Base-by-base conservation (phyloP, 1,140 invertebrate species). In the Bilobella aurantiaca region DNA sequence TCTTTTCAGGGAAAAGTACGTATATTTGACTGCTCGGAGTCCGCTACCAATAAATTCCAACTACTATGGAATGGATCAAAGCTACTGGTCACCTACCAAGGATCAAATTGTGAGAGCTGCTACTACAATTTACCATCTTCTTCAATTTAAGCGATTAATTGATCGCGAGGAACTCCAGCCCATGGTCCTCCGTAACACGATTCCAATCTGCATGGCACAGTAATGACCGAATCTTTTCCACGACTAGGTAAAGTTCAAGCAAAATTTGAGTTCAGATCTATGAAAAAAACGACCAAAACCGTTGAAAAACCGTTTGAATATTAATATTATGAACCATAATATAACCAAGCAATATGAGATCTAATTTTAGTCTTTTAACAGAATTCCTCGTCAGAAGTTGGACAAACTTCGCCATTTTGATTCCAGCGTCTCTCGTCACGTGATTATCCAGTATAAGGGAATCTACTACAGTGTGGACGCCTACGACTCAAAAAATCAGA, bases 131-230 rank as follows among this genome's bases (percentile, higher is more conserved):
- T 74, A 80, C 65, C 74, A 78, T 64, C 67, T 80, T 2, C 62
- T 80, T 58, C 64, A 68, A 31, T 78, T 81, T 25, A 79, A 79
- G 57, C 76, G 80, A 67, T 68, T 75, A 34, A 77, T 81, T 62
- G 79, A 81, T 64, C 66, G 78, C 27, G 79, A 82, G 73, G 74
- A 79, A 65, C 66, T 82, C 21, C 74, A 75, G 12, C 80, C 81
- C 3, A 68, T 82, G 12, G 68, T 78, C 3, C 75, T 82, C 14
- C 67, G 80, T 12, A 77, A 78, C 63, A 82, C 80, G 47, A 74
- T 78, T 66, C 77, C 77, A 29, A 75, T 78, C 42, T 78, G 77
- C 64, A 78, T 78, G 77, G 77, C 77, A 18, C 77, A 78, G 61
- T 78, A 78, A n/a, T 74, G 77, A 78, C 62, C 64, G 75, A 29